Percentiles rank a stretch among this genome's conserved stretches.
Evolutionary conservation across 2,888 invertebrate species (phyloP).

Genomic region (Rotaria magnacalcarata): DNA sequence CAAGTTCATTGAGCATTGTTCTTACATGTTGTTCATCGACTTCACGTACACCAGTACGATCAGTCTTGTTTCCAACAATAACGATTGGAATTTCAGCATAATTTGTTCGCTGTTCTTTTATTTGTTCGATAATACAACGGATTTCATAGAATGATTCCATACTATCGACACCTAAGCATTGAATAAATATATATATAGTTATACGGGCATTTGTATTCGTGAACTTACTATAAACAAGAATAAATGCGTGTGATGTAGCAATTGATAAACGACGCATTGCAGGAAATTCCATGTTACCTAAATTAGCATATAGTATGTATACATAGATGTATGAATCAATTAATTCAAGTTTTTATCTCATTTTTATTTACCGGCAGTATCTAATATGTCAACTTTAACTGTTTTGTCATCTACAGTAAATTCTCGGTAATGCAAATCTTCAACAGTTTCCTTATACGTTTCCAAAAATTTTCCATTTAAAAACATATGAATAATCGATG

Average conservation of each 20-base stretch:
- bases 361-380: slow-evolving; percentile 68
- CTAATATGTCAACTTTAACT: slow-evolving; percentile 81
- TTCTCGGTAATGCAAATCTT: slow-evolving; percentile 85
- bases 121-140: slow-evolving; percentile 63
- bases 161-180: slow-evolving; percentile 50
- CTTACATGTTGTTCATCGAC: slow-evolving; percentile 21
- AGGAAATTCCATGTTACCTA: slow-evolving; percentile 82
- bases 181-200: background rate
- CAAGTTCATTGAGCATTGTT: background rate
- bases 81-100: slow-evolving; percentile 80
- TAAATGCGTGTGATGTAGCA: slow-evolving; percentile 88
- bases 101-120: slow-evolving; percentile 74
- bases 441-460: slow-evolving; percentile 87
- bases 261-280: slow-evolving; percentile 91
- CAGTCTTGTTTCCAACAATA: slow-evolving; percentile 87
- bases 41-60: slow-evolving; percentile 58
- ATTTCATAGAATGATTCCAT: slow-evolving; percentile 54
- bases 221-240: slow-evolving; percentile 71
- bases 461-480: slow-evolving; percentile 79
- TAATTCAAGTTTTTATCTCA: background rate
- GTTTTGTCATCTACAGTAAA: slow-evolving; percentile 73
- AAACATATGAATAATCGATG: slow-evolving; percentile 84
- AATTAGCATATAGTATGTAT: too few species aligned
- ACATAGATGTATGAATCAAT: too few species aligned
- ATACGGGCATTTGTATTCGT: background rate